A percentile compares a stretch with the other conserved stretches of the same genome.
Evolutionary conservation across 2,888 invertebrate genomes (phyloP).

Genomic region (Heliconius ethilla): DNA sequence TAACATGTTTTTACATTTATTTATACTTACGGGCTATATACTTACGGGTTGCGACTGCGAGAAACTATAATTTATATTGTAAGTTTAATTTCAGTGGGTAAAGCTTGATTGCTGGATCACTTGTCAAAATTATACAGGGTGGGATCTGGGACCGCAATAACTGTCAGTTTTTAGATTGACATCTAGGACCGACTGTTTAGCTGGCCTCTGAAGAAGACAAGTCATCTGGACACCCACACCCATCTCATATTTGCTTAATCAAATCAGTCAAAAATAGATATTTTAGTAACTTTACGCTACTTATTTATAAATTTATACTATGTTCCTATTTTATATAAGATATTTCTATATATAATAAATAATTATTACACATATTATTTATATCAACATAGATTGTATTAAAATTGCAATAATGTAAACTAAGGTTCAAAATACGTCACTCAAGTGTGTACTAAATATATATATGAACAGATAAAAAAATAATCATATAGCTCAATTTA

Average conservation of each 20-base stretch:
- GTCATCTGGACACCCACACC: not conserved
- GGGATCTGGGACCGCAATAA: not conserved
- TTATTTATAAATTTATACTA: not conserved
- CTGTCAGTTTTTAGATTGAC: constrained; percentile 3
- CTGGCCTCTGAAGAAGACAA: not conserved
- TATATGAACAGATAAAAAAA: no score
- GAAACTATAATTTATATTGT: not conserved
- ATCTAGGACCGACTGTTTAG: not conserved
- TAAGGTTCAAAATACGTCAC: no score
- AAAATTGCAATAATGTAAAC: no score
- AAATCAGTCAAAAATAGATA: not conserved
- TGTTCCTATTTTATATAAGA: no score
- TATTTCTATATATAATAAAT: no score
- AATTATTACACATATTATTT: no score
- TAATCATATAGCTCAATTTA: no score
- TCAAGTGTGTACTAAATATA: no score
- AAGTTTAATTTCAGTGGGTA: not conserved
- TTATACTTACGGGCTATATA: not conserved
- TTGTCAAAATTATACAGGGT: not conserved
- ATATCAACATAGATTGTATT: no score
- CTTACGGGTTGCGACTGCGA: no score
- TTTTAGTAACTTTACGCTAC: not conserved
- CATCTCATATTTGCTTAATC: not conserved
- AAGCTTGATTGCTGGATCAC: not conserved
- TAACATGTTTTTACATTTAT: not conserved